phyloP scores from a whole-genome alignment of 1,140 invertebrate genomes.

The Drosophila tristis region DNA sequence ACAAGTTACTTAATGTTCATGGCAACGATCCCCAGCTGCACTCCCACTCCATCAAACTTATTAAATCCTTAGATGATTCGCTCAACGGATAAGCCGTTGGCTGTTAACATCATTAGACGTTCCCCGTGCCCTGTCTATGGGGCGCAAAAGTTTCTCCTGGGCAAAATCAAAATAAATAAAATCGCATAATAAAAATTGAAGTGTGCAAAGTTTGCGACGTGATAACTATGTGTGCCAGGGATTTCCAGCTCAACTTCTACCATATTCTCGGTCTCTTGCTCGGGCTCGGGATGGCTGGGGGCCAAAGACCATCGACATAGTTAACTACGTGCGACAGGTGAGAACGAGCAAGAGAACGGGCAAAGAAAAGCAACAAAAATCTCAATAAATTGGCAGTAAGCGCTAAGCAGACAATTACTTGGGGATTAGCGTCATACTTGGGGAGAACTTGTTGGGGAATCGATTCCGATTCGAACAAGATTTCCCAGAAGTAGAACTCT shows the following conservation, averaged over 20 bases:
- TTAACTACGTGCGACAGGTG: constrained; percentile 71
- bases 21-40: constrained; percentile 32
- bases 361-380: constrained; percentile 30
- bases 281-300: constrained; percentile 24
- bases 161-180: constrained; percentile 78
- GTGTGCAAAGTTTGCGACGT: constrained; percentile 72
- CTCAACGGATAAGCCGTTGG: constrained; percentile 63
- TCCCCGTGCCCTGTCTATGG: constrained; percentile 16
- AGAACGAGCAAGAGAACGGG: constrained; percentile 24
- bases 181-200: constrained; percentile 82
- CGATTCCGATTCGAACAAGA: not conserved
- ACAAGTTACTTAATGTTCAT: constrained; percentile 23
- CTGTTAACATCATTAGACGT: constrained; percentile 75
- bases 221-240: constrained; percentile 64
- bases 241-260: constrained; percentile 16
- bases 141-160: constrained; percentile 59
- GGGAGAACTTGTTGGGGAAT: constrained; percentile 25
- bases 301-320: constrained; percentile 34
- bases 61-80: constrained; percentile 67
- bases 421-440: constrained; percentile 68
- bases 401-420: constrained; percentile 75
- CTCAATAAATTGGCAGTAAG: constrained; percentile 78
- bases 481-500: not conserved
- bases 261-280: too few relatives aligned
- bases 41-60: constrained; percentile 44